Base-by-base conservation (phyloP, 2,888 invertebrate species). In the Amphimallon solstitiale region DNA sequence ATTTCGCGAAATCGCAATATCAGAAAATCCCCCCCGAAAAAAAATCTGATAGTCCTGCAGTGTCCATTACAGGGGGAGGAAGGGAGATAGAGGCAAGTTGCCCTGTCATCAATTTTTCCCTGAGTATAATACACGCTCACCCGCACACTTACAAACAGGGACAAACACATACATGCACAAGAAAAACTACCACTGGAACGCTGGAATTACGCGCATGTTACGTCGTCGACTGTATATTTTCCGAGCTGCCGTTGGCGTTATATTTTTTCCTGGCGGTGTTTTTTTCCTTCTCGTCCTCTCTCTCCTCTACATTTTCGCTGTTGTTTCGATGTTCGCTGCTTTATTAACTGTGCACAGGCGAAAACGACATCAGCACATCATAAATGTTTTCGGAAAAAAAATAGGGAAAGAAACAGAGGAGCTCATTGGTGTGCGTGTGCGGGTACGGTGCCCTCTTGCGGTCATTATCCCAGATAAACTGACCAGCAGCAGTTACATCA, bases 381-480 rank as follows among this genome's bases (percentile, higher is more conserved):
- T 63, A 63, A 63, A 63, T 63, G 63, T 49, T 51, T 63, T 38
- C 38, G 63, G 29, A 29, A 49, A 49, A 63, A n/a, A n/a, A n/a
- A n/a, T n/a, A 51, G 43, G 38, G 23, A 54, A 54, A 54, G 54
- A 54, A 54, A 19, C 12, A 12, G 40, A 38, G 40, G 51, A 49
- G 40, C 51, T 43, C 49, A 23, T 46, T 40, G 40, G 63, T 21
- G 62, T 63, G 62, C 51, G 62, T 51, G 63, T 51, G 43, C 51
- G 67, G 40, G 51, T 67, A 51, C 54, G 65, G 68, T 54, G 65
- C 65, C 67, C 67, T 62, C 70, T 64, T 63, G 69, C 63, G 68
- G 73, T 71, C 72, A 73, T 73, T 71, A 73, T 72, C 69, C 67
- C 63, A 71, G 72, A 73, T 73, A 72, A 72, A 69, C 71, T 70